Evolutionary conservation across 2,113 vertebrate genomes (phyloP).

Genomic region (Bagarius yarrelli): DNA sequence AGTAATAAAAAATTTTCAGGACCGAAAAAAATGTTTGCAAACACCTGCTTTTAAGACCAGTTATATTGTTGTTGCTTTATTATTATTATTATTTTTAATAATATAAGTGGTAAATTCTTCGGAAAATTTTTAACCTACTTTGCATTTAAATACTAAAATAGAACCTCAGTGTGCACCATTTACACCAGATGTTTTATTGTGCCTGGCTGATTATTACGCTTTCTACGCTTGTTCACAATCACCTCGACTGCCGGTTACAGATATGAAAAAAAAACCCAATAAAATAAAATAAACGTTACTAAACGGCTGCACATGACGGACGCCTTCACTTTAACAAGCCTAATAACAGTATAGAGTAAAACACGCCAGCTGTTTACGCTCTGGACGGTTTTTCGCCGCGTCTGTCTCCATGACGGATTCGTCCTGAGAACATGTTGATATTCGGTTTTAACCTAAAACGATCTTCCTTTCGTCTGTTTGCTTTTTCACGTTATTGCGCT

Average conservation of each 20-base stretch:
- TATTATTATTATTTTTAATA: too few species aligned
- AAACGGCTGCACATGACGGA: not conserved
- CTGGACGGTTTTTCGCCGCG: too few species aligned
- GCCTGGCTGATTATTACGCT: not conserved
- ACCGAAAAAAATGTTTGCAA: too few species aligned
- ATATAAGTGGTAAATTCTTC: too few species aligned
- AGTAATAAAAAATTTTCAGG: too few species aligned
- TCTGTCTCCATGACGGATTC: not conserved
- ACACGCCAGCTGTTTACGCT: not conserved
- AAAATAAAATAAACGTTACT: constrained; percentile 12
- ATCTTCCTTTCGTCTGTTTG: constrained; percentile 10
- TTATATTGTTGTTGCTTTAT: too few species aligned
- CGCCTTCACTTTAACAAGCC: constrained; percentile 22
- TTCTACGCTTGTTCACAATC: not conserved
- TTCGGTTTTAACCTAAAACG: not conserved
- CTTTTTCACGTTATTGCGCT: constrained; percentile 22
- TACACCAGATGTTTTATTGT: constrained; percentile 21
- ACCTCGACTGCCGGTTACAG: not conserved
- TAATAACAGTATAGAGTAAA: constrained; percentile 15
- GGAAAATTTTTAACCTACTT: too few species aligned
- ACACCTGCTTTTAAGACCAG: too few species aligned
- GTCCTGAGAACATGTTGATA: not conserved
- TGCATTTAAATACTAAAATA: too few species aligned
- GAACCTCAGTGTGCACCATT: not conserved
- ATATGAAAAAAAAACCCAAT: not conserved